These are phyloP conservation scores for Metridium senile DNA, from an alignment of 92 coral and sea anemone genomes.

Conservation along the genomic window DNA sequence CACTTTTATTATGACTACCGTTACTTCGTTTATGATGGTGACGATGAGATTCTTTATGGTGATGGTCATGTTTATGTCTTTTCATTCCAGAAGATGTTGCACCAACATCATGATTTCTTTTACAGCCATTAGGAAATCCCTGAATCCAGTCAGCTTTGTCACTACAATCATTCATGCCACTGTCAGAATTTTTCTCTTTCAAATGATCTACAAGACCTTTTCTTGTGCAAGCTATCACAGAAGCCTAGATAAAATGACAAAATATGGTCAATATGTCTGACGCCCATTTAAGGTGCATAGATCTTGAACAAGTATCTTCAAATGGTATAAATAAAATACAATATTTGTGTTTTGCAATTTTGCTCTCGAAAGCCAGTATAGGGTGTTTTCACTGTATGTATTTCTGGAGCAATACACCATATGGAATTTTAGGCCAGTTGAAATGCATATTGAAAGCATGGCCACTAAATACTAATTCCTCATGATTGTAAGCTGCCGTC, in stretches of 20 bases:
- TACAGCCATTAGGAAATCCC: conserved; percentile 17
- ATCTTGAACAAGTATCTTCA: no score
- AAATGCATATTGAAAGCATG: no score
- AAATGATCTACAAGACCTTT: conserved; percentile 22
- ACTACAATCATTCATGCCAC: conserved; percentile 4
- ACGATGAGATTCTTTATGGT: conserved; percentile 22
- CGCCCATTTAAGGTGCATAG: no score
- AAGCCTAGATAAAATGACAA: neutral
- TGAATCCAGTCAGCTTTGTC: conserved; percentile 23
- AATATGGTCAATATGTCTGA: no score
- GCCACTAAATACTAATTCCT: no score
- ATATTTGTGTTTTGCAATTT: no score
- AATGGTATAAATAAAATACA: no score
- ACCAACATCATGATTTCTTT: conserved; percentile 9
- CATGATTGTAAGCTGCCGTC: no score
- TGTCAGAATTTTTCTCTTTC: neutral
- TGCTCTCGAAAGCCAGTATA: no score
- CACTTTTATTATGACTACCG: conserved; percentile 28
- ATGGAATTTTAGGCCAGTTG: no score
- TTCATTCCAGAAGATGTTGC: conserved; percentile 19
- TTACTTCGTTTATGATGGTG: conserved; percentile 27
- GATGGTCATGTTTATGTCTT: conserved; percentile 18
- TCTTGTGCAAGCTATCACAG: conserved; percentile 11
- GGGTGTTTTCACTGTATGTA: no score
- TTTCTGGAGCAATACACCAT: no score